Conservation (phyloP, 2,888 invertebrate species). For the Chydorus sphaericus region DNA sequence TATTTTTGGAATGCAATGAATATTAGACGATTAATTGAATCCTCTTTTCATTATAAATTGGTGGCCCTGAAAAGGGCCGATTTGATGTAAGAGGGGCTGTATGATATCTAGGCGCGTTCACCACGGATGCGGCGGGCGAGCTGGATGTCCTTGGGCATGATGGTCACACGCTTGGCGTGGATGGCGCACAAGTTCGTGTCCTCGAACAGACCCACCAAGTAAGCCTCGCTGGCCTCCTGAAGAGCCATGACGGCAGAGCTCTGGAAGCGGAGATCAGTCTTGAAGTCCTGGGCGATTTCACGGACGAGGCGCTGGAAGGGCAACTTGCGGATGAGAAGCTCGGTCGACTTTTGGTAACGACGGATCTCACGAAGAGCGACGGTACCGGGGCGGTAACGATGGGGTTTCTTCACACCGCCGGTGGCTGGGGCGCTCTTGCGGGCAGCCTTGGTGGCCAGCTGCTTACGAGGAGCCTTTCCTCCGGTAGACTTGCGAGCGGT, state of each 20-base stretch:
- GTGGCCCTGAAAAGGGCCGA: too few species aligned
- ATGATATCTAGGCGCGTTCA: slow-evolving; percentile 9
- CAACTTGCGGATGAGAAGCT: slow-evolving; percentile 35
- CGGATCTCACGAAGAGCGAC: slow-evolving; percentile 37
- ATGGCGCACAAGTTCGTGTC: slow-evolving; percentile 96
- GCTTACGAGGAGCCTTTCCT: slow-evolving; percentile 92
- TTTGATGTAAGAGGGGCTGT: too few species aligned
- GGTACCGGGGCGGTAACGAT: slow-evolving; percentile 35
- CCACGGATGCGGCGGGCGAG: slow-evolving; percentile 40
- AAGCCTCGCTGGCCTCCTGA: slow-evolving; percentile 77
- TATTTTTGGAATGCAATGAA: too few species aligned
- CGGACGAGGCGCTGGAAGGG: slow-evolving; percentile 34
- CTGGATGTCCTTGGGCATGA: slow-evolving; percentile 97
- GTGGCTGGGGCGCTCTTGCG: slow-evolving; percentile 49
- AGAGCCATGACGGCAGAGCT: slow-evolving; percentile 15
- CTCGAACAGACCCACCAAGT: slow-evolving; percentile 87
- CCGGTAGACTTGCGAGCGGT: slow-evolving; percentile 94
- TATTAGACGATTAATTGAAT: too few species aligned
- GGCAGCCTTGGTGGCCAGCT: slow-evolving; percentile 82
- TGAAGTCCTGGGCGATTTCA: slow-evolving; percentile 31
- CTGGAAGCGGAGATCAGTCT: slow-evolving; percentile 17
- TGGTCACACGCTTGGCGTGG: slow-evolving; percentile 91
- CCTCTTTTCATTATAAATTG: too few species aligned
- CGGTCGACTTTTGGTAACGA: slow-evolving; percentile 37
- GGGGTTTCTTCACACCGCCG: slow-evolving; percentile 37